Percentiles rank a stretch among this genome's conserved stretches.
Evolutionary conservation across 2,113 vertebrate species (phyloP).

Genomic region (Saimiri boliviensis): DNA sequence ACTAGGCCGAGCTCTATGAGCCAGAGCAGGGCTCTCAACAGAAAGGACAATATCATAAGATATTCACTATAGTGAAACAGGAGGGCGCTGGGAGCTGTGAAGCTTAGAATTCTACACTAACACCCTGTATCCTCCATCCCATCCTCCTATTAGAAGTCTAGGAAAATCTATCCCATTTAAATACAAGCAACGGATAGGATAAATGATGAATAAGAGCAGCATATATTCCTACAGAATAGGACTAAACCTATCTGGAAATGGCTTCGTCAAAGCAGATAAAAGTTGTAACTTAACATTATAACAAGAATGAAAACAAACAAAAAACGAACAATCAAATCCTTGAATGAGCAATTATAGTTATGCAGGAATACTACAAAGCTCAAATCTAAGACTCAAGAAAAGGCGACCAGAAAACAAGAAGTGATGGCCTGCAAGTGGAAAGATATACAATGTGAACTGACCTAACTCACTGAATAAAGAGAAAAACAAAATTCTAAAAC

Average conservation of each 20-base stretch:
- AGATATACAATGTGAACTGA: not conserved
- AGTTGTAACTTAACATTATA: not conserved
- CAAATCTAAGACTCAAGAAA: conserved; percentile 17
- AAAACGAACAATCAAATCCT: not conserved
- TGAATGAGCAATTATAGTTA: not conserved
- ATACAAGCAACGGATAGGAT: not conserved
- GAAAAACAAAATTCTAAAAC: conserved; percentile 1
- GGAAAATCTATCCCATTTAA: not conserved
- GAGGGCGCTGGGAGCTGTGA: not conserved
- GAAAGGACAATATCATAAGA: not conserved
- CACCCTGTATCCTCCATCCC: not conserved
- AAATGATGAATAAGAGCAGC: not conserved
- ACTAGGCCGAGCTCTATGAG: not conserved
- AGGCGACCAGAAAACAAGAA: not conserved
- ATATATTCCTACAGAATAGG: not conserved
- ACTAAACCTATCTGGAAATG: not conserved
- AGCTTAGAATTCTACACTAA: not conserved
- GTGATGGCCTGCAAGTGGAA: not conserved
- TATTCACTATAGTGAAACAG: not conserved
- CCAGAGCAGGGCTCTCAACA: not conserved
- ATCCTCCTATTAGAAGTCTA: not conserved
- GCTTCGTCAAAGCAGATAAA: conserved; percentile 4
- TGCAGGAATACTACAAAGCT: not conserved
- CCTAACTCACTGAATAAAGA: not conserved
- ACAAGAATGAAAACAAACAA: not conserved